Evolutionary conservation across 2,797 vertebrate genomes (phyloP), one percentile per base, ranked within the genome.

Genomic region (Gymnothorax javanicus): DNA sequence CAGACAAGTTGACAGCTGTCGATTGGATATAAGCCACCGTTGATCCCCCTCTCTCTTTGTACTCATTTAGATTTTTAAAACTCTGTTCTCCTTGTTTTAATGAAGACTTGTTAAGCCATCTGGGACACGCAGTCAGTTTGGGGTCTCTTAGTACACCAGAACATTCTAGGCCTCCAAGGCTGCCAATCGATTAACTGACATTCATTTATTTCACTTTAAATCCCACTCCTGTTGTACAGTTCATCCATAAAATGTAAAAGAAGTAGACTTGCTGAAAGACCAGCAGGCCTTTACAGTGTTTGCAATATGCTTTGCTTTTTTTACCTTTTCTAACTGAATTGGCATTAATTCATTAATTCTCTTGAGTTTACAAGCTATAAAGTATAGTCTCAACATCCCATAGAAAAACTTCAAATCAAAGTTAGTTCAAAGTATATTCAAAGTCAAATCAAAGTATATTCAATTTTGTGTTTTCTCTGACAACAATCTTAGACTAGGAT

Each of bases 1-100:
- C 90, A 90, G 91, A 93, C 87, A 93, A 93, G 92, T 91, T 87
- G 92, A 94, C 94, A 95, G 94, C 94, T 94, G 94, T 94, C 88
- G 87, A 88, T 91, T 90, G 90, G 90, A 92, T 90, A 93, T 93
- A 94, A 94, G 91, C 91, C 92, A 58, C 83, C 1, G 89, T 89
- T 94, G 90, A 94, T 94, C 91, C 90, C 87, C 52, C 9, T 27
- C 54, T 84, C 57, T 88, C 87, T 88, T 79, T 87, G 81, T 60
- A 83, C 27, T 83, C 54, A 57, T 83, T 83, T 58, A 58, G 58
- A 79, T 90, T 89, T 88, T 84, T 52, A 59, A 62, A 75, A 88
- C 83, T 85, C 60, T 27, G 82, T 81, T 91, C 87, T 69, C 87
- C 93, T 89, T 86, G 87, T 88, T 92, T 92, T 93, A 95, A 95